Base-by-base conservation (phyloP, 2,797 vertebrate species). In the Poecile montanus region DNA sequence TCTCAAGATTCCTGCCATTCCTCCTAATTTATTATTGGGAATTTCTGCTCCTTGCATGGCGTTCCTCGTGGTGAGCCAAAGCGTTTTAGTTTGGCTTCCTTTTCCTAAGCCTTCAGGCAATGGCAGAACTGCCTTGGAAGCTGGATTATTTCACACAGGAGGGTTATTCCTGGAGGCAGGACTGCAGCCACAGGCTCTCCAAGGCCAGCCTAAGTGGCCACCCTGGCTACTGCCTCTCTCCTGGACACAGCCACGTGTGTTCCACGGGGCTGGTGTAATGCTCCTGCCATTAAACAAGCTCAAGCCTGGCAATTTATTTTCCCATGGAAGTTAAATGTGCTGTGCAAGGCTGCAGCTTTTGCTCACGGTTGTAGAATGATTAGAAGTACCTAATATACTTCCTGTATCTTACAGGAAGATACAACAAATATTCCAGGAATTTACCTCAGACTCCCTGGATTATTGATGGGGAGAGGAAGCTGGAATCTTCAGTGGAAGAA, bases 401-500 rank as follows among this genome's bases (percentile, higher is more conserved):
- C n/a, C n/a, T 89, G 58, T 66, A 89, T 94, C 92, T 82, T 81
- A 40, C 96, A 99, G 99, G 99, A 50, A 98, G 99, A 78, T 99
- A 99, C 96, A 99, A 99, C 97, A 99, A 99, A 98, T 99, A 98
- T 79, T 99, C 98, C 15, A 99, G 99, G 92, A 98, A 97, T 76
- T 98, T 99, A 78, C 99, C 99, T 60, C 99, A 99, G 97, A 99
- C 99, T n/a, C 99, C 99, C 45, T 99, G 99, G 99, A 97, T 99
- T 95, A 99, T 99, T 63, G 99, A 99, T n/a, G 99, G 99, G 16
- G 99, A 99, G 97, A 94, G 99, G 92, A 99, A 99, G 94, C 98
- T 99, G 98, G 99, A 99, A 80, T 99, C 99, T 40, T 99, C 99
- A 6, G 99, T 99, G 95, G 99, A 99, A 97, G 99, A 99, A 97